Percentiles rank a stretch among this genome's conserved stretches.
Conservation (phyloP, 2,113 vertebrate genomes). For the Microtus pennsylvanicus region DNA sequence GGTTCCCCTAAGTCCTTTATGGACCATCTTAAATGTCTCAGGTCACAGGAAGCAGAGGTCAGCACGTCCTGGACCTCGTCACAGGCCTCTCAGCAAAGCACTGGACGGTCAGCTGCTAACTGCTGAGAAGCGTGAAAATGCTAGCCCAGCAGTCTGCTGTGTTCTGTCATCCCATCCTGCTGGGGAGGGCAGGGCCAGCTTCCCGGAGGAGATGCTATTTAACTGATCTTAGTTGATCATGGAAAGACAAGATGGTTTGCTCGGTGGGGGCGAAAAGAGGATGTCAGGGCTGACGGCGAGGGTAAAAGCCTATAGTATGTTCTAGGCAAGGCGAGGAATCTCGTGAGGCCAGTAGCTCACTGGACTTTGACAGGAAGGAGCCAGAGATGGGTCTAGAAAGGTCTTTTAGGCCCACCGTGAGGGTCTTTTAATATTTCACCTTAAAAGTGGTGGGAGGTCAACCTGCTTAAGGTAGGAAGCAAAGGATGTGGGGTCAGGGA, state of each 20-base stretch:
- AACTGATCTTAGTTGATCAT: not conserved
- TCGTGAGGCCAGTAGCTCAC: not conserved
- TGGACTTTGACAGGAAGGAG: not conserved
- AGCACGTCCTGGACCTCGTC: not conserved
- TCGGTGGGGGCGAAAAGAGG: not conserved
- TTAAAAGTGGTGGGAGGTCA: not conserved
- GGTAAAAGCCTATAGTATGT: not conserved
- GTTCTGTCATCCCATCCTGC: not conserved
- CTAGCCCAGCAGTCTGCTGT: slow-evolving; percentile 24
- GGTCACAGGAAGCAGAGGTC: not conserved
- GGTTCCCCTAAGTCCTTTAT: not conserved
- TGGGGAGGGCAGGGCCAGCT: not conserved
- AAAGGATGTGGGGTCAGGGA: not conserved
- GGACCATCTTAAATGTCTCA: slow-evolving; percentile 16
- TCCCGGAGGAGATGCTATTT: not conserved
- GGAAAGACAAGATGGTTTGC: not conserved
- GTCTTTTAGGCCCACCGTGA: not conserved
- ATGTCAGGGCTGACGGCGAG: not conserved
- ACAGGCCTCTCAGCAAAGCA: not conserved
- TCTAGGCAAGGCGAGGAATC: not conserved
- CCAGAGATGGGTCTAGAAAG: not conserved
- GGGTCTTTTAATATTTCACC: not conserved
- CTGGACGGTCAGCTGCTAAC: not conserved
- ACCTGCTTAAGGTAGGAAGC: not conserved
- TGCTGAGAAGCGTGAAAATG: not conserved